Base-by-base conservation (phyloP, 1,140 invertebrate genomes). In the Tribolium castaneum region DNA sequence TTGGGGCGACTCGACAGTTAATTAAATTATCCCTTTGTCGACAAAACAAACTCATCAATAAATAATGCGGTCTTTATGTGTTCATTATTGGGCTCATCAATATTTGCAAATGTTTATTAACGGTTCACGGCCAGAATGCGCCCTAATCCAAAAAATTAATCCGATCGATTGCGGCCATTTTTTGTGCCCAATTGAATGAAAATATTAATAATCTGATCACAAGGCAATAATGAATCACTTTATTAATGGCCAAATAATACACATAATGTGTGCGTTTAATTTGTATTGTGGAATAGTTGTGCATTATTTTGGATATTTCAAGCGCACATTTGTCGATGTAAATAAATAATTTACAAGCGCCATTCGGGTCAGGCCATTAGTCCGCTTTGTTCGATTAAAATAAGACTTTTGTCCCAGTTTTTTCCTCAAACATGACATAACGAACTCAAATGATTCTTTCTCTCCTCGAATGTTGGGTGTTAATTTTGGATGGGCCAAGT, bases 41-140 rank as follows among this genome's bases (percentile, higher is more conserved):
- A 72, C 70, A 49, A 51, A 72, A 72, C 70, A 25, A 72, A 30
- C 39, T 45, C 70, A 50, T 72, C 70, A 72, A 72, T 72, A 72
- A 72, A 72, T 49, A 72, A 50, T 72, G 9, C n/a, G 50, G 50
- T 16, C 16, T 12, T 72, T 72, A 72, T 49, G 70, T 50, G 50
- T 72, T 72, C 22, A 72, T 72, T 72, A 50, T 30, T 13, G 39
- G 3, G 1, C 70, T 72, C 70, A 72, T 72, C 70, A 49, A 72
- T 72, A 72, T 72, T 72, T 72, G 70, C 54, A 12, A 59, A n/a
- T 45, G 39, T 45, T 45, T n/a, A 45, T 45, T 9, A 45, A 45
- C 2, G n/a, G n/a, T 6, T 45, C 39, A 9, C 39, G 2, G 39
- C 39, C 25, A 30, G 1, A 30, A 30, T 19, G 16, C 16, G 16